Evolutionary conservation across 2,888 invertebrate species (phyloP).

Genomic region (Megaustenia siamemsis): DNA sequence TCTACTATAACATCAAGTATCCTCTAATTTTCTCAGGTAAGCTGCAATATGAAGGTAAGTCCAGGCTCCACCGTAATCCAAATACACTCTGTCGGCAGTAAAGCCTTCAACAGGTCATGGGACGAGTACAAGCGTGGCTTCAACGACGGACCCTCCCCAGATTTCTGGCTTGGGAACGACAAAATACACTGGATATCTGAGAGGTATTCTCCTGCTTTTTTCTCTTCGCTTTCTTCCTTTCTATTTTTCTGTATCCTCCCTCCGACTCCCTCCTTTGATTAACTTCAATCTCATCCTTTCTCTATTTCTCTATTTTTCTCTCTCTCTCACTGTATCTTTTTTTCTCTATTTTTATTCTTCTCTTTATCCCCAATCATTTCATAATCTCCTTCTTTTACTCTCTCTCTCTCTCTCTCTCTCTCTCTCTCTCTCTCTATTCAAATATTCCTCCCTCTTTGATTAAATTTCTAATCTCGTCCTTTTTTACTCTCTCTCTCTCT

Average conservation of each 20-base stretch:
- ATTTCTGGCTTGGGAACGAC: conserved; percentile 32
- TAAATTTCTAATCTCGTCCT: too few species aligned
- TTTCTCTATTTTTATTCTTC: not conserved
- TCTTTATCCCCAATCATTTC: not conserved
- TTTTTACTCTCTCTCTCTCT: not conserved
- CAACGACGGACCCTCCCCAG: not conserved
- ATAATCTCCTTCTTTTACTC: not conserved
- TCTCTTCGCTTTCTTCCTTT: not conserved
- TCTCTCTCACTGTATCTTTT: not conserved
- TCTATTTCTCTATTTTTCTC: not conserved
- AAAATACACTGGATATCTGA: conserved; percentile 24
- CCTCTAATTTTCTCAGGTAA: not conserved
- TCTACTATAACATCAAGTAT: too few species aligned
- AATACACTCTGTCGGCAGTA: not conserved
- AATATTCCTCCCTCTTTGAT: too few species aligned
- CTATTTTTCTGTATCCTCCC: too few species aligned
- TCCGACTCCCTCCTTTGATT: too few species aligned
- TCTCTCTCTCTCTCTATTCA: not conserved
- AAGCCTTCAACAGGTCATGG: conserved; percentile 6
- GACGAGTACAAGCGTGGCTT: conserved; percentile 8
- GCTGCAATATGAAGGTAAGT: not conserved
- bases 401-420: not conserved
- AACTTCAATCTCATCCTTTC: too few species aligned
- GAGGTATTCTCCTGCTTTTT: conserved; percentile 19
- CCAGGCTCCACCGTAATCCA: not conserved